Base-by-base conservation (phyloP, 53 echinoderm and acorn worm genomes). In the Hippasteria phrygiana region DNA sequence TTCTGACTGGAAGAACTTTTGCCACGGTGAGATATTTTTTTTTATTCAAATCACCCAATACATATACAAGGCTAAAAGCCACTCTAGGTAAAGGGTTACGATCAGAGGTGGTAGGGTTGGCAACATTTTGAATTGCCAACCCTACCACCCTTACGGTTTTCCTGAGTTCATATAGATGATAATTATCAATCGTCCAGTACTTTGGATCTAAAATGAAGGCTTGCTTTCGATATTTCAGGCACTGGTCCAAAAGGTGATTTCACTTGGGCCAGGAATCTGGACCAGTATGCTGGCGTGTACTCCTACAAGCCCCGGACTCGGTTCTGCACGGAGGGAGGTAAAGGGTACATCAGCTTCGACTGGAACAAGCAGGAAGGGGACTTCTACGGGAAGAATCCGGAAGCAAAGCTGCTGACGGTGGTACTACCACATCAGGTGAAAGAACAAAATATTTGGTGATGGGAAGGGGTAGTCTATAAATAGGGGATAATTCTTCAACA, bases 281-380 rank as follows among this genome's bases (percentile, higher is more conserved):
- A 62, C 26, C 37, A 88, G 51, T 94, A 92, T 62, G 90, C 92
- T 6, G 96, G 96, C 0, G 91, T 91, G 16, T 96, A 92, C 43
- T 81, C 96, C 32, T 96, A 92, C 71, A 96, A 94, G 38, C 96
- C 96, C 26, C 92, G 90, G 94, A 94, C 94, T 1, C 39, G 96
- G 28, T 94, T 92, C 76, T 92, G 96, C 53, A 87, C 75, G 17
- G 92, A 94, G 50, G 88, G 43, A 3, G 79, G 92, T 38, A 80
- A 71, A 24, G 96, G 94, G 24, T 94, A 90, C 62, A 94, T 96
- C 22, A 96, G 96, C 63, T 96, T 92, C 76, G 96, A 96, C 64
- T 96, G 96, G 96, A 96, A 96, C 76, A 94, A 94, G 63, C 37
- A 33, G 55, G 92, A 92, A 10, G 78, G 66, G 2, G 90, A 92